A percentile compares a stretch with the other conserved stretches of the same genome.
Conservation (phyloP, 2,888 invertebrate species). For the Sisyra terminalis region DNA sequence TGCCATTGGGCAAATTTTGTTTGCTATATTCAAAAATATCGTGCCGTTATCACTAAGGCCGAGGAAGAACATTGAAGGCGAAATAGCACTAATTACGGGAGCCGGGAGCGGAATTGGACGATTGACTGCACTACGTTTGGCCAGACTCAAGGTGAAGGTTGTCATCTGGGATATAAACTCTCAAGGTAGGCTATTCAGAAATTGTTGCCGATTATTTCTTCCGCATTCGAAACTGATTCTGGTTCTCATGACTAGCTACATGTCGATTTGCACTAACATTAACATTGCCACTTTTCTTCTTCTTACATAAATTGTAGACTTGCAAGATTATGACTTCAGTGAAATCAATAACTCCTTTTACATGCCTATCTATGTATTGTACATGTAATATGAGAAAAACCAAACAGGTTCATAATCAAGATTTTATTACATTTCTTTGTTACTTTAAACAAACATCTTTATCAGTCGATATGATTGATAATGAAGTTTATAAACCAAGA, state of each 20-base stretch:
- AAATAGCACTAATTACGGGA: conserved; percentile 75
- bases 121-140: conserved; percentile 54
- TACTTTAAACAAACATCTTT: no score
- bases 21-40: conserved; percentile 30
- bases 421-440: no score
- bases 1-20: conserved; percentile 31
- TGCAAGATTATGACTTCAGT: no score
- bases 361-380: no score
- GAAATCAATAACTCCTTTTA: no score
- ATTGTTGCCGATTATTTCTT: background rate
- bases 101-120: conserved; percentile 78
- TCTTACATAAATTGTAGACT: no score
- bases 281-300: no score
- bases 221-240: background rate
- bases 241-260: background rate
- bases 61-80: conserved; percentile 53
- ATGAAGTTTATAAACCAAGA: no score
- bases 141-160: conserved; percentile 59
- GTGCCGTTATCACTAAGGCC: conserved; percentile 42
- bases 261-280: background rate
- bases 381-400: no score
- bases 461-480: no score
- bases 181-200: conserved; percentile 36
- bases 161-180: conserved; percentile 85
- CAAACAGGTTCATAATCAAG: no score